Conservation (phyloP, 1,140 invertebrate genomes). For the Doryteuthis pealeii region DNA sequence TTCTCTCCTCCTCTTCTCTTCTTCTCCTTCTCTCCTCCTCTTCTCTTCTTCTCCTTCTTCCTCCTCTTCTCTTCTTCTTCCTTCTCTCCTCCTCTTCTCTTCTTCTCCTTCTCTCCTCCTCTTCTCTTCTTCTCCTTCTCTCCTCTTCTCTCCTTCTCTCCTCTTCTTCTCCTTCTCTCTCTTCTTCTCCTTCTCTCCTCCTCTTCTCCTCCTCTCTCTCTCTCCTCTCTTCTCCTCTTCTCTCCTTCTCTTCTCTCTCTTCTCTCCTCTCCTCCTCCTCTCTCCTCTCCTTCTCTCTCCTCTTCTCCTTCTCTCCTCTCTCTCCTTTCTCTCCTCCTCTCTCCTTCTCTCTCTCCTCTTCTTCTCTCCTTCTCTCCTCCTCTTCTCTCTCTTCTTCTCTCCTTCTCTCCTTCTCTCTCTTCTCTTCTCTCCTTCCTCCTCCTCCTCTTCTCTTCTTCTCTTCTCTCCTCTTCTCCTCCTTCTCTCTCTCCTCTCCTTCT, state of each 20-base stretch:
- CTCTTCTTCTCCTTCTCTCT: not conserved
- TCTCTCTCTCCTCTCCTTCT: too few relatives aligned
- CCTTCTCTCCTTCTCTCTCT: too few relatives aligned
- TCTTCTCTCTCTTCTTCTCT: not conserved
- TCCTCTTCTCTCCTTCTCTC: conserved; percentile 1
- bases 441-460: too few relatives aligned
- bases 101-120: not conserved
- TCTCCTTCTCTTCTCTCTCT: not conserved
- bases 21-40: not conserved
- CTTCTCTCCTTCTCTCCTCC: not conserved
- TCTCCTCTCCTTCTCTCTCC: not conserved
- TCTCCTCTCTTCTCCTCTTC: not conserved
- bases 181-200: not conserved
- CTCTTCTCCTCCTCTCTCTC: not conserved
- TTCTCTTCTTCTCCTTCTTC: not conserved
- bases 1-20: not conserved
- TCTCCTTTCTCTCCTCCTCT: too few relatives aligned
- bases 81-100: not conserved
- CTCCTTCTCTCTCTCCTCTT: not conserved
- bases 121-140: not conserved
- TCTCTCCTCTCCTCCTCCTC: not conserved
- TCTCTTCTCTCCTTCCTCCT: too few relatives aligned
- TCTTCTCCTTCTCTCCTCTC: not conserved
- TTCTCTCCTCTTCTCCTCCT: too few relatives aligned
- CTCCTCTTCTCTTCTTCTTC: not conserved